Conservation (phyloP, 2,113 vertebrate species). For the Pogonocichla stellata region DNA sequence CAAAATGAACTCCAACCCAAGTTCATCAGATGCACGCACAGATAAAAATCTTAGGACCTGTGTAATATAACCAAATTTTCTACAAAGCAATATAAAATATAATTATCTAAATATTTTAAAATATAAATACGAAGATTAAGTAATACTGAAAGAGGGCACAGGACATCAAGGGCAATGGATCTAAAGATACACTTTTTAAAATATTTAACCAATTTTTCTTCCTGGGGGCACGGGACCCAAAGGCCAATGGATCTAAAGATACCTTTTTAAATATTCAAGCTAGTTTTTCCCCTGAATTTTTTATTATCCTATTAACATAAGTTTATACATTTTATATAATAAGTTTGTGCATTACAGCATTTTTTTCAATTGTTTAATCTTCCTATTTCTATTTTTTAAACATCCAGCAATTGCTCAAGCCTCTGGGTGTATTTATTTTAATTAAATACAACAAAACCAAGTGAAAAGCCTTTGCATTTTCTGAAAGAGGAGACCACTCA, state of each 20-base stretch:
- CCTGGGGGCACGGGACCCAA: neutral
- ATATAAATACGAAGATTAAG: neutral
- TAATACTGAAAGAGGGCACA: neutral
- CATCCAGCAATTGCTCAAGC: conserved; percentile 31
- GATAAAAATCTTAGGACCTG: neutral
- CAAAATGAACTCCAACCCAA: neutral
- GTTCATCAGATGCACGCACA: neutral
- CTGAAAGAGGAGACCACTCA: conserved; percentile 37
- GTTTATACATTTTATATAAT: conserved; percentile 7
- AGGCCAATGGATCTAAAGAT: conserved; percentile 7
- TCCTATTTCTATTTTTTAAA: conserved; percentile 34
- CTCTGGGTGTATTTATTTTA: conserved; percentile 59
- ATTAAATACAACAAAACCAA: conserved; percentile 48
- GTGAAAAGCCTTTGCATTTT: conserved; percentile 25
- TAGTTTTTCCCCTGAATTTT: neutral
- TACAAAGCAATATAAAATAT: neutral
- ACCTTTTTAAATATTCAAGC: conserved; percentile 27
- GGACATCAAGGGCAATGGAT: neutral
- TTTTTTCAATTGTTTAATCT: conserved; percentile 46
- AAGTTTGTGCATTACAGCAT: neutral
- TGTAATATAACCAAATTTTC: neutral
- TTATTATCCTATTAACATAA: conserved; percentile 20
- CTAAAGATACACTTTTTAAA: neutral
- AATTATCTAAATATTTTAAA: conserved; percentile 3
- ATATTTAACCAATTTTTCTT: neutral